Evolutionary conservation across 2,888 invertebrate genomes (phyloP), one percentile per base, ranked within the genome.

Genomic region (Lissonota sp.): DNA sequence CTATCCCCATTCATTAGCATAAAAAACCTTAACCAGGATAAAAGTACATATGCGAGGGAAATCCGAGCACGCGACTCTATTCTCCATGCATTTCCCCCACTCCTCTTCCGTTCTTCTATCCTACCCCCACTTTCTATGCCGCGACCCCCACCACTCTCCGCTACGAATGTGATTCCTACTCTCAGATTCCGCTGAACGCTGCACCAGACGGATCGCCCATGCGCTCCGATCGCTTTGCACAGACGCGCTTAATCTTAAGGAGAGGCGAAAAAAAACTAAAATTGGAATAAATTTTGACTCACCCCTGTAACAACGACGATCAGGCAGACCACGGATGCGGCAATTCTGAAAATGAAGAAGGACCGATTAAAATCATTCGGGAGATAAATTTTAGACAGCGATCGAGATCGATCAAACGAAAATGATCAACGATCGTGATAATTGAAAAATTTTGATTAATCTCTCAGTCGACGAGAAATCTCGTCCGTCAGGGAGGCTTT

Each of bases 281-380:
- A 7, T 7, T 39, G 6, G 16, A 37, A 44, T 55, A 42, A 63
- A 10, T 26, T 1, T 26, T 26, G 10, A 94, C 94, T 92, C 93
- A 94, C 94, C 93, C 92, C 94, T 87, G 92, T 88, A 85, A 92
- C 91, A 84, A 92, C 90, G 83, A 92, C 90, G 88, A 92, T 90
- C 90, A 94, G 89, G 90, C 93, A 93, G 86, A 93, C 90, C 87
- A 93, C 89, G 91, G 92, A 91, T 89, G 93, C 94, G 92, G 93
- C 91, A 91, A 93, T 92, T 92, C 94, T 94, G 93, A 72, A 92
- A 85, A 26, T 26, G 84, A 88, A 88, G 88, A 82, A 79, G 71
- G 81, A 42, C 57, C 57, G 51, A 51, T 5, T 7, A 10, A 62
- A 73, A 55, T 62, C 42, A 14, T 26, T 26, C 26, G 26, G 26